A percentile compares a stretch with the other conserved stretches of the same genome.
phyloP scores from a whole-genome alignment of 2,888 invertebrate genomes.

The Sceliomorpha sp. region DNA sequence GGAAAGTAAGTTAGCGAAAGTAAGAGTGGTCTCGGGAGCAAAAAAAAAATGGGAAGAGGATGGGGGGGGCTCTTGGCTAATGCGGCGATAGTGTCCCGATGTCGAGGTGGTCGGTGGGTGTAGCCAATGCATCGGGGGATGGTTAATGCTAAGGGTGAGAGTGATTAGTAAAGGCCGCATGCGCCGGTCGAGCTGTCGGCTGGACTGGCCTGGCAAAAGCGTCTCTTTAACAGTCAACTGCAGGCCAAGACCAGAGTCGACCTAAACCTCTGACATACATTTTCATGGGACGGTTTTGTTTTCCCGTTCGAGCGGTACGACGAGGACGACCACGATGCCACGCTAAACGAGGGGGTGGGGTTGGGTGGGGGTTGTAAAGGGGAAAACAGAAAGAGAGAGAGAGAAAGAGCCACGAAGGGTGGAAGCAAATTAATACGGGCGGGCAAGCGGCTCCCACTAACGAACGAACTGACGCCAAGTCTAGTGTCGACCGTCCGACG shows the following conservation, averaged over 20 bases:
- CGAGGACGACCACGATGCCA: conserved; percentile 25
- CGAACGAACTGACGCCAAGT: conserved; percentile 78
- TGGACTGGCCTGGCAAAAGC: conserved; percentile 24
- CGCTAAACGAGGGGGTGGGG: too few relatives aligned
- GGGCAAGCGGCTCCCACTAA: conserved; percentile 77
- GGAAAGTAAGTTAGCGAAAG: conserved; percentile 13
- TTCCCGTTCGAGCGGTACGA: conserved; percentile 50
- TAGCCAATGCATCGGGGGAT: conserved; percentile 27
- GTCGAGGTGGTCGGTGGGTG: conserved; percentile 28
- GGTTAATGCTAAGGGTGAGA: conserved; percentile 63
- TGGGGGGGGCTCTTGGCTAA: conserved; percentile 23
- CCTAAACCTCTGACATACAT: conserved; percentile 62
- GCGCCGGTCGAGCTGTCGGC: conserved; percentile 58
- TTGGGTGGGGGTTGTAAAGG: too few relatives aligned
- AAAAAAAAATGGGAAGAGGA: conserved; percentile 30
- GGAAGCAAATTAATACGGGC: conserved; percentile 79
- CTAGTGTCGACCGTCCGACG: conserved; percentile 75
- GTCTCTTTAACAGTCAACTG: conserved; percentile 63
- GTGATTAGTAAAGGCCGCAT: conserved; percentile 74
- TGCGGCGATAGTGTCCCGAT: conserved; percentile 28
- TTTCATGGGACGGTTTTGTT: conserved; percentile 46
- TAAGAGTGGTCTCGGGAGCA: conserved; percentile 20
- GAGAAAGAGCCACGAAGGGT: conserved; percentile 60
- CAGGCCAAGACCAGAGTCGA: conserved; percentile 69
- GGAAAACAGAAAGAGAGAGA: conserved; percentile 14